Percentiles rank a stretch among this genome's conserved stretches.
phyloP scores from a whole-genome alignment of 2,113 vertebrate genomes.

The Corythaixoides concolor region DNA sequence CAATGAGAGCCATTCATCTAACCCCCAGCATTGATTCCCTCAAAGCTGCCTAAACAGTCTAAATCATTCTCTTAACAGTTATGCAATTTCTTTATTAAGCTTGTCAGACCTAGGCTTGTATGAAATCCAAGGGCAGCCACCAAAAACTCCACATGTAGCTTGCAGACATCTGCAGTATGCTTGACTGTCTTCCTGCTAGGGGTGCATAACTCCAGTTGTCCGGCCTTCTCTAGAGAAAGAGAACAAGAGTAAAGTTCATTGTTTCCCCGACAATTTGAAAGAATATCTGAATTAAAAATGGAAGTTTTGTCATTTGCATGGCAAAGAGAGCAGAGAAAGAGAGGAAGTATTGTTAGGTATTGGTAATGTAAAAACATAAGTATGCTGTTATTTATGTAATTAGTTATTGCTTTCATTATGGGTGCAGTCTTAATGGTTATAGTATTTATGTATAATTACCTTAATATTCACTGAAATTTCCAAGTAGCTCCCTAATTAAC shows the following conservation, averaged over 20 bases:
- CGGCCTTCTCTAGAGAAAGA: slow-evolving; percentile 50
- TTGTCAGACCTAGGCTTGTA: background rate
- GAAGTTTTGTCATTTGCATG: slow-evolving; percentile 82
- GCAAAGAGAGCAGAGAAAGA: slow-evolving; percentile 72
- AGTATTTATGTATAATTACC: slow-evolving; percentile 92
- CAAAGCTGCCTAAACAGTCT: background rate
- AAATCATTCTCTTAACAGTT: background rate
- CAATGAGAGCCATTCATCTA: background rate
- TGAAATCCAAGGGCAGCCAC: background rate
- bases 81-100: background rate
- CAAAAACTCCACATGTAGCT: background rate
- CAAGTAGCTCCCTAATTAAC: slow-evolving; percentile 92
- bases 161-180: background rate
- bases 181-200: background rate
- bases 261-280: slow-evolving; percentile 74
- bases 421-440: slow-evolving; percentile 88
- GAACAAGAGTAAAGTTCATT: slow-evolving; percentile 71
- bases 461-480: slow-evolving; percentile 93
- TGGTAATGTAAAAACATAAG: slow-evolving; percentile 87
- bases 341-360: slow-evolving; percentile 86
- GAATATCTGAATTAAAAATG: slow-evolving; percentile 79
- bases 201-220: background rate
- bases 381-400: slow-evolving; percentile 89
- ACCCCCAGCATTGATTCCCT: background rate
- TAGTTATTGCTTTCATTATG: slow-evolving; percentile 91